Base-by-base conservation (phyloP, 2,888 invertebrate species). In the Druceiella hillmani region DNA sequence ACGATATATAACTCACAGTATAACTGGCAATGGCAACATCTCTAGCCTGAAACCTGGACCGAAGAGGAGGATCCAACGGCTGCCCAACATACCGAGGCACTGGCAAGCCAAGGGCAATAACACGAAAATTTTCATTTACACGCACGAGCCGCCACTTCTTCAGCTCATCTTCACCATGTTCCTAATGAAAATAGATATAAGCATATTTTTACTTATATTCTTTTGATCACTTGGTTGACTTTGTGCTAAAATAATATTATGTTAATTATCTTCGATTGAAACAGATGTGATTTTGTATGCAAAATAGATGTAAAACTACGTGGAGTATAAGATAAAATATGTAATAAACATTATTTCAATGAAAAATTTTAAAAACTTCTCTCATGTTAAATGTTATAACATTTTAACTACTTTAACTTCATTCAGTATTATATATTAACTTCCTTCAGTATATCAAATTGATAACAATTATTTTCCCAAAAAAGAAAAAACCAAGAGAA, bases 21-120 rank as follows among this genome's bases (percentile, higher is more conserved):
- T 80, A 89, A 10, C 78, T 75, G 46, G 75, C 63, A 38, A 74
- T 66, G 35, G 79, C 69, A 44, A 97, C 77, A 62, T 93, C 86
- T 56, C 92, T 75, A 0, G 92, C 93, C 64, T 98, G 98, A 61
- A 98, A 98, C 40, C 98, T 74, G 0, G 95, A 95, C 36, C 97
- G 73, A 17, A 97, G 69, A 0, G 98, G 98, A 13, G 97, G 97
- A 70, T 98, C 98, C 20, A 98, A 69, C 0, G 95, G 91, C 61
- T 95, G 92, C 3, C 97, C 98, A 33, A 79, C 77, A 62, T 91
- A 94, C 35, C 83, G 74, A 29, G 92, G 90, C 9, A 91, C 85
- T 0, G 94, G 93, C 42, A 94, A 57, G 1, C 94, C 94, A n/a
- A 95, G 66, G 0, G 93, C 94, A 36, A 95, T 85, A 6, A 94